Conservation (phyloP, 2,113 vertebrate species). For the Istiophorus platypterus region DNA sequence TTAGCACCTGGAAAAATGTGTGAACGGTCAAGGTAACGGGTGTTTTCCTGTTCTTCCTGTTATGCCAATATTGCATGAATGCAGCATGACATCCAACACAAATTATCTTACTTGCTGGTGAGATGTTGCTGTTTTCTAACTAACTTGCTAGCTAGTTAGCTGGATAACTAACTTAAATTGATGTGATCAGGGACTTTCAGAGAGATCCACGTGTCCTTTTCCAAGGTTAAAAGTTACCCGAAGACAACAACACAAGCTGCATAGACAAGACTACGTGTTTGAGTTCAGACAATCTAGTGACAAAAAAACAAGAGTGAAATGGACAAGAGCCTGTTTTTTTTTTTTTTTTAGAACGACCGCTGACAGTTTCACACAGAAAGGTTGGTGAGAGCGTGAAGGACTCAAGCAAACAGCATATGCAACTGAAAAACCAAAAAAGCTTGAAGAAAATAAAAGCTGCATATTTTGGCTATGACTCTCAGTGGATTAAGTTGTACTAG, state of each 20-base stretch:
- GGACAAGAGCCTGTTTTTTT: neutral
- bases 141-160: neutral
- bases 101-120: neutral
- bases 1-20: neutral
- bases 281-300: neutral
- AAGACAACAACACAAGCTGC: neutral
- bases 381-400: neutral
- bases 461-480: neutral
- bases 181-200: too few relatives aligned
- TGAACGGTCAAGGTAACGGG: neutral
- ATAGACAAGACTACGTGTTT: neutral
- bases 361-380: neutral
- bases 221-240: too few relatives aligned
- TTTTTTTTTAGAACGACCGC: neutral
- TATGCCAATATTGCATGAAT: too few relatives aligned
- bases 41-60: too few relatives aligned
- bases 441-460: too few relatives aligned
- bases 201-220: too few relatives aligned
- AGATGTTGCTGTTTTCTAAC: neutral
- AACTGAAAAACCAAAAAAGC: constrained; percentile 11
- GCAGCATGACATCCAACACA: neutral
- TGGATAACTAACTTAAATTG: neutral
- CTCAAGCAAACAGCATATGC: neutral
- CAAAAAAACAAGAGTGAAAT: too few relatives aligned
- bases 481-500: neutral